phyloP scores from a whole-genome alignment of 2,888 invertebrate species.

The Agrochola lychnidis region DNA sequence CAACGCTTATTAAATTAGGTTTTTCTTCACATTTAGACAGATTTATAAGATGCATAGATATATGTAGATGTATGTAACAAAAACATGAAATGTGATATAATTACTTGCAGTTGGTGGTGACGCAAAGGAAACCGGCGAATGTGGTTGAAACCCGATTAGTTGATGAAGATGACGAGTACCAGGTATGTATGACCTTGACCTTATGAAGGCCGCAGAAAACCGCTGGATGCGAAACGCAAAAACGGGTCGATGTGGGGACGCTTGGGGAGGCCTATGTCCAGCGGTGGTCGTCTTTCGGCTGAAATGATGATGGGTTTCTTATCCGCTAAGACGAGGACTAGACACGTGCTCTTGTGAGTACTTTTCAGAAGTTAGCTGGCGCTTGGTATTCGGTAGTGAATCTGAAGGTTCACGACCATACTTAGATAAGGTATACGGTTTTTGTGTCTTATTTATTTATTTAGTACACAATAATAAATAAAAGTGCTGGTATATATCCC shows the following conservation, averaged over 20 bases:
- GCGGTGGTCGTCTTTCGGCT: neutral
- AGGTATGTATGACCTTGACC: constrained; percentile 67
- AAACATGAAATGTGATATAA: neutral
- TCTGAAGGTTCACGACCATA: neutral
- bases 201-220: neutral
- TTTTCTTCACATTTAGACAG: neutral
- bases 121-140: constrained; percentile 68
- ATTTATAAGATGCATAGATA: neutral
- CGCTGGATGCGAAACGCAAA: neutral
- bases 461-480: too few relatives aligned
- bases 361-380: neutral
- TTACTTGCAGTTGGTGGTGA: constrained; percentile 72
- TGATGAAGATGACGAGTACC: constrained; percentile 80
- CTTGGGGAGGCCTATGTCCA: neutral
- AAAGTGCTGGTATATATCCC: too few relatives aligned
- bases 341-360: neutral
- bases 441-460: too few relatives aligned
- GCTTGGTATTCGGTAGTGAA: too few relatives aligned
- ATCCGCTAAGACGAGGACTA: neutral
- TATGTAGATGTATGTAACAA: neutral
- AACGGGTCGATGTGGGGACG: neutral
- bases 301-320: neutral
- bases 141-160: constrained; percentile 57
- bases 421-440: too few relatives aligned
- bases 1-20: neutral